A percentile compares a stretch with the other conserved stretches of the same genome.
phyloP scores from a whole-genome alignment of 2,113 vertebrate species.

The Danionella cerebrum region DNA sequence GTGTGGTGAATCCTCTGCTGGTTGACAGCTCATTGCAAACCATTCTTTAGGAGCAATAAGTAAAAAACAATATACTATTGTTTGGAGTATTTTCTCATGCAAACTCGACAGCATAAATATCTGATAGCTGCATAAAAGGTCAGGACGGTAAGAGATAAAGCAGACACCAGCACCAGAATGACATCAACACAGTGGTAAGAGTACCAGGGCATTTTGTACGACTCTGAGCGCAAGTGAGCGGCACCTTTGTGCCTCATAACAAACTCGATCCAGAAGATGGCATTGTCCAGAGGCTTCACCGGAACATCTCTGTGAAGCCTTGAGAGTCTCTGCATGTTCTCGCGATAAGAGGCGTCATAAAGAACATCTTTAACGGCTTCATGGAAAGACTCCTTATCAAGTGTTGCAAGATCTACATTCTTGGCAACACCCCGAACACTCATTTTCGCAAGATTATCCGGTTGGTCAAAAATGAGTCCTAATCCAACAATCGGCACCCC shows the following conservation, averaged over 20 bases:
- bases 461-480: slow-evolving; percentile 34
- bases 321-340: slow-evolving; percentile 37
- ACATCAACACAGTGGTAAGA: slow-evolving; percentile 30
- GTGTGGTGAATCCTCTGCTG: too few relatives aligned
- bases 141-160: background rate
- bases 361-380: slow-evolving; percentile 24
- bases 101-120: slow-evolving; percentile 15
- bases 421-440: slow-evolving; percentile 25
- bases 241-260: slow-evolving; percentile 27
- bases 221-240: slow-evolving; percentile 28
- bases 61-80: too few relatives aligned
- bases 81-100: background rate
- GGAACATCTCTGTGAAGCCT: slow-evolving; percentile 27
- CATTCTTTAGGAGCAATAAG: too few relatives aligned
- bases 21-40: too few relatives aligned
- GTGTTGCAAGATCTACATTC: slow-evolving; percentile 23
- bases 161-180: slow-evolving; percentile 15
- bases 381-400: slow-evolving; percentile 31
- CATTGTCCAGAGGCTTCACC: slow-evolving; percentile 22
- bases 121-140: background rate
- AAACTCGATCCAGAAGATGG: slow-evolving; percentile 34
- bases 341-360: slow-evolving; percentile 9
- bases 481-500: slow-evolving; percentile 30
- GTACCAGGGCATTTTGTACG: slow-evolving; percentile 35
- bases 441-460: slow-evolving; percentile 34